phyloP scores from a whole-genome alignment of 2,888 invertebrate genomes.

The Troilus luridus region DNA sequence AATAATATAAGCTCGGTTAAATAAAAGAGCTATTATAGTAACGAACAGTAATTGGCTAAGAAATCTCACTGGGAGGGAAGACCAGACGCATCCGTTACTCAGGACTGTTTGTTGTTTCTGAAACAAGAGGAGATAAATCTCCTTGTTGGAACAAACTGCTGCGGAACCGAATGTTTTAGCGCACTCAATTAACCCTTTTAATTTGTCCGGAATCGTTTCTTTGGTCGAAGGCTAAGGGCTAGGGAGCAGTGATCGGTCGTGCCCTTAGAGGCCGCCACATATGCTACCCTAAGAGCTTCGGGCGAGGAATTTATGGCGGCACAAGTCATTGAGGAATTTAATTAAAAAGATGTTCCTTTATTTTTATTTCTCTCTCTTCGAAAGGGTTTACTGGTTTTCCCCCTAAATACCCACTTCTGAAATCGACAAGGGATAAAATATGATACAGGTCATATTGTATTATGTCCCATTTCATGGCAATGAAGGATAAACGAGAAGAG shows the following conservation, averaged over 20 bases:
- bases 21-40: neutral
- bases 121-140: neutral
- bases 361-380: neutral
- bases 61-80: neutral
- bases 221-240: neutral
- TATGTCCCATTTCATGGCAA: too few species aligned
- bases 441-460: too few species aligned
- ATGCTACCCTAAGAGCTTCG: neutral
- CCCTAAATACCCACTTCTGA: neutral
- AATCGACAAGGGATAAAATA: neutral
- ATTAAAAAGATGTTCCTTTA: neutral
- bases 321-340: neutral
- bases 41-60: neutral
- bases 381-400: neutral
- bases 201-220: neutral
- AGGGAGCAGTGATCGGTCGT: neutral
- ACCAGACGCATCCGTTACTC: neutral
- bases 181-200: slow-evolving; percentile 30
- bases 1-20: neutral
- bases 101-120: neutral
- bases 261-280: neutral
- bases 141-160: neutral
- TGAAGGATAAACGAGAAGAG: too few species aligned
- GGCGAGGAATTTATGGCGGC: neutral
- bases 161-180: neutral